Evolutionary conservation across 2,888 invertebrate species (phyloP).

Genomic region (Chymomyza fuscimana): DNA sequence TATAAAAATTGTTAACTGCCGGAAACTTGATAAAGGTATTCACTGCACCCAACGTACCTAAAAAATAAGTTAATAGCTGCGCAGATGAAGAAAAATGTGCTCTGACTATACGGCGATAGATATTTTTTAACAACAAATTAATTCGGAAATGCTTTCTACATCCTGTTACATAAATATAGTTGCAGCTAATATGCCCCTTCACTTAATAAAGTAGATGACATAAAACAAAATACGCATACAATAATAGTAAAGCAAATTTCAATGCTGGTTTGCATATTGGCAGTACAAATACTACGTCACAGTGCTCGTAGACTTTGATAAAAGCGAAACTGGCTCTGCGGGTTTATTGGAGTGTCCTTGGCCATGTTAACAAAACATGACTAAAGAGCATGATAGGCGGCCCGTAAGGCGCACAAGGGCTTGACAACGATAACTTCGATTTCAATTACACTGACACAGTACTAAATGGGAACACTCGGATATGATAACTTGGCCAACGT

Average conservation of each 20-base stretch:
- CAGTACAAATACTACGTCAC: not conserved
- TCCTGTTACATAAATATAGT: too few species aligned
- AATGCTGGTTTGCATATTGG: slow-evolving; percentile 30
- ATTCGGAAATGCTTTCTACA: too few species aligned
- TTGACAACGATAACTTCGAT: not conserved
- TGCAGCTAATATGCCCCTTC: too few species aligned
- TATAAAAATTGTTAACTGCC: too few species aligned
- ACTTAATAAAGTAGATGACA: too few species aligned
- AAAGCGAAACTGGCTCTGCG: slow-evolving; percentile 17
- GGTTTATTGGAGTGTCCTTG: not conserved
- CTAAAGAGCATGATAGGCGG: slow-evolving; percentile 22
- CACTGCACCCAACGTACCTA: too few species aligned
- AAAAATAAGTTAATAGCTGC: too few species aligned
- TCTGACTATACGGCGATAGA: too few species aligned
- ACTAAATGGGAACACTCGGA: not conserved
- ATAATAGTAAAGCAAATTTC: slow-evolving; percentile 26
- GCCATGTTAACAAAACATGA: slow-evolving; percentile 10
- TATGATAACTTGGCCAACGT: not conserved
- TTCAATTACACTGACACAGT: not conserved
- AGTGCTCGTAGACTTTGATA: not conserved
- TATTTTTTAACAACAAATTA: too few species aligned
- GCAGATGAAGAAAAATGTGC: too few species aligned
- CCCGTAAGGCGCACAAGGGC: not conserved
- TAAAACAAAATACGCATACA: not conserved
- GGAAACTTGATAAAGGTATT: too few species aligned